phyloP scores from a whole-genome alignment of 2,797 vertebrate species.

The Phataginus tricuspis region DNA sequence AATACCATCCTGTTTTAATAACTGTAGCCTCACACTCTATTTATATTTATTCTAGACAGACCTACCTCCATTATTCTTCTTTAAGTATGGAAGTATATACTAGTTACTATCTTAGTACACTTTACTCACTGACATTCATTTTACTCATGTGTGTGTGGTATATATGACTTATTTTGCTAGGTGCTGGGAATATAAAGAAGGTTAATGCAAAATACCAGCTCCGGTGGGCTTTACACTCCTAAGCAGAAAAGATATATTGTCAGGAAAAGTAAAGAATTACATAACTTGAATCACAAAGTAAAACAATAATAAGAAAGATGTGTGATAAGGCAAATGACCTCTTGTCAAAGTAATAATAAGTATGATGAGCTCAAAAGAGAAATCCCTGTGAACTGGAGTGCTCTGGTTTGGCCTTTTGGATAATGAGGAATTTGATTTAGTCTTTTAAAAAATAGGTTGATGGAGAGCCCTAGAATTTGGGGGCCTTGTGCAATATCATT shows the following conservation, averaged over 20 bases:
- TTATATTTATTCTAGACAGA: neutral
- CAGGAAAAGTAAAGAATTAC: neutral
- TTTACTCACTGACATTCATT: neutral
- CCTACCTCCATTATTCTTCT: neutral
- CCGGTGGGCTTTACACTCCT: neutral
- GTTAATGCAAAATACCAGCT: neutral
- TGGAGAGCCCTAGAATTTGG: neutral
- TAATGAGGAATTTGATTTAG: neutral
- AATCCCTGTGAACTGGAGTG: neutral
- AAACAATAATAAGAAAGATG: neutral
- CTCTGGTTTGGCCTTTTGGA: neutral
- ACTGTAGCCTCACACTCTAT: neutral
- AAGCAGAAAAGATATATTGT: neutral
- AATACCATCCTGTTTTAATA: neutral
- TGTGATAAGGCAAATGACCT: neutral
- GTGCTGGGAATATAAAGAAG: neutral
- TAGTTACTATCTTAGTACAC: neutral
- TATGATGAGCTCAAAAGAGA: neutral
- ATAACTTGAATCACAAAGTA: neutral
- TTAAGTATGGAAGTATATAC: neutral
- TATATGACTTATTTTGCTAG: neutral
- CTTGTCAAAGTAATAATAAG: neutral
- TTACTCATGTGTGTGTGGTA: neutral
- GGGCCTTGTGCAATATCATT: neutral
- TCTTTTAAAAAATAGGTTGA: neutral